Conservation (phyloP, 2,888 invertebrate species). For the Yponomeuta evonymella region DNA sequence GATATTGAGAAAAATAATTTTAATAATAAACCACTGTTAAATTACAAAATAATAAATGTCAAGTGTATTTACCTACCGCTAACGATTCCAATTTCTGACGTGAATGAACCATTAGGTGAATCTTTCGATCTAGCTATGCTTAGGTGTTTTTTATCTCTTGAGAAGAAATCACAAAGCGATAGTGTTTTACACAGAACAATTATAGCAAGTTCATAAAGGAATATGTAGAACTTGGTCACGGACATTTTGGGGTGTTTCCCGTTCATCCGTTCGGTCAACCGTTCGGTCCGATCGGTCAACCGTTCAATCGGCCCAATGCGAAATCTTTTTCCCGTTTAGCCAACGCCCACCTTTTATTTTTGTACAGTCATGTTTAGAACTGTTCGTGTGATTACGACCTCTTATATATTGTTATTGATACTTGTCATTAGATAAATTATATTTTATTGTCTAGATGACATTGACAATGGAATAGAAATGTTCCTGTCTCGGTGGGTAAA, state of each 20-base stretch:
- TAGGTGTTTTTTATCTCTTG: background rate
- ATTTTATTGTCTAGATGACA: too few species aligned
- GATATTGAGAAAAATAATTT: background rate
- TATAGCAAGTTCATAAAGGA: slow-evolving; percentile 21
- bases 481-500: too few species aligned
- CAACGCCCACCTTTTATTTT: too few species aligned
- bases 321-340: too few species aligned
- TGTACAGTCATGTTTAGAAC: too few species aligned
- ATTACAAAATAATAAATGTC: background rate
- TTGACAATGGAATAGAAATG: too few species aligned
- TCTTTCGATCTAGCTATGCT: background rate
- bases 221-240: slow-evolving; percentile 20
- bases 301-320: too few species aligned
- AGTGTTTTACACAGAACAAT: slow-evolving; percentile 6
- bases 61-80: background rate
- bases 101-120: background rate
- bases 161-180: slow-evolving; percentile 19
- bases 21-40: background rate
- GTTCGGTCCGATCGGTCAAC: too few species aligned
- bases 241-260: background rate
- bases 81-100: background rate
- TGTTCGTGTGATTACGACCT: too few species aligned
- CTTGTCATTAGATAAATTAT: too few species aligned
- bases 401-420: too few species aligned
- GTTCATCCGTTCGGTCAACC: too few species aligned